These are phyloP conservation scores for Thalassophryne amazonica DNA, from an alignment of 2,797 vertebrate species.

Conservation along the genomic window DNA sequence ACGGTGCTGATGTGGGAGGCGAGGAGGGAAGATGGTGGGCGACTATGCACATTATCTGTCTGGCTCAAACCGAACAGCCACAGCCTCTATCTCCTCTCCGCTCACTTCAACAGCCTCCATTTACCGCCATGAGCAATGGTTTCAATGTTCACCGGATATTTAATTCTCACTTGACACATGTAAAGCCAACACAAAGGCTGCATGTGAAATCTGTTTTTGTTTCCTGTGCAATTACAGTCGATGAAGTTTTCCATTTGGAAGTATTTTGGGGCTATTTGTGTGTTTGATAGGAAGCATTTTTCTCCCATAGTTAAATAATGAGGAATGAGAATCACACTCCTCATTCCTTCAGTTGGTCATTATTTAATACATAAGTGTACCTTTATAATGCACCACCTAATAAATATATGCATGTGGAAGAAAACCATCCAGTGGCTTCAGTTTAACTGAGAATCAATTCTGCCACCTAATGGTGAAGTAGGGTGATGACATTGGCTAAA, in stretches of 20 bases:
- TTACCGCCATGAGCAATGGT: conserved; percentile 11
- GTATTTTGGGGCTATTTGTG: not conserved
- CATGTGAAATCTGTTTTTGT: no score
- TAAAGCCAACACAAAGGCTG: no score
- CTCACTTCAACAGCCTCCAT: conserved; percentile 41
- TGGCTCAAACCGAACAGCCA: conserved; percentile 40
- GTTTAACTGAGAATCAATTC: conserved; percentile 18
- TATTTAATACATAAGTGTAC: not conserved
- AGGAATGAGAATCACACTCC: not conserved
- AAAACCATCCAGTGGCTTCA: not conserved
- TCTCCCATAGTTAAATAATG: not conserved
- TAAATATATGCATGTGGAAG: not conserved
- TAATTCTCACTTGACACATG: not conserved
- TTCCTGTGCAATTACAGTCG: not conserved
- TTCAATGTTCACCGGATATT: conserved; percentile 1
- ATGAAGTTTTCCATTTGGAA: not conserved
- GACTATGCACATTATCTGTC: conserved; percentile 68
- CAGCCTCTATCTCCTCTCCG: conserved; percentile 36
- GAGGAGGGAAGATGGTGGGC: conserved; percentile 1
- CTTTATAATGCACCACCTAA: not conserved
- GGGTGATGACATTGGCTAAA: no score
- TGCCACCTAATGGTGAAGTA: conserved; percentile 65
- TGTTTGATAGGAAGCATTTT: no score
- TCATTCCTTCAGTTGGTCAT: not conserved
- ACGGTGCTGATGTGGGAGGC: conserved; percentile 63